phyloP scores from a whole-genome alignment of 1,140 invertebrate genomes.

The Caenorhabditis inopinata region DNA sequence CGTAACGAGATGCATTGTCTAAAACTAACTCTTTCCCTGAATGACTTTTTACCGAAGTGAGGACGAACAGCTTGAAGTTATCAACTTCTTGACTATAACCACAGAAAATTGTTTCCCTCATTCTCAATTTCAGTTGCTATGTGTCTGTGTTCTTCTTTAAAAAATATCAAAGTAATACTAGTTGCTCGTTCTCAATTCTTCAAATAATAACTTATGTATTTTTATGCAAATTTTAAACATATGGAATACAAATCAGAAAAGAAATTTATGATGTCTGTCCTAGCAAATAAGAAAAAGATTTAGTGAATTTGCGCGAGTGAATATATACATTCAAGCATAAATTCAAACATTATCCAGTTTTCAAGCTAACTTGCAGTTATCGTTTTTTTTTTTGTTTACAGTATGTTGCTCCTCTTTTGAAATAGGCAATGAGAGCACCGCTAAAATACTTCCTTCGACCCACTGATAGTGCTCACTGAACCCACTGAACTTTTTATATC shows the following conservation, averaged over 20 bases:
- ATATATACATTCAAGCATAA: slow-evolving; percentile 22
- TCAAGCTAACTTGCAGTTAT: too few relatives aligned
- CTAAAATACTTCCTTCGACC: too few relatives aligned
- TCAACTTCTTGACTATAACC: too few relatives aligned
- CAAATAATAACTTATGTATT: neutral
- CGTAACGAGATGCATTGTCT: too few relatives aligned
- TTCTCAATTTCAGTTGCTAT: neutral
- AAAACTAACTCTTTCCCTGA: too few relatives aligned
- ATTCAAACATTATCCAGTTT: too few relatives aligned
- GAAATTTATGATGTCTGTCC: neutral
- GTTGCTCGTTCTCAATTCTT: neutral
- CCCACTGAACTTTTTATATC: too few relatives aligned
- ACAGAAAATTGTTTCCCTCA: neutral
- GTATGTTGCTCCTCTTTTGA: too few relatives aligned
- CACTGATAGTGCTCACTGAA: too few relatives aligned
- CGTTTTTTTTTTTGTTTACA: too few relatives aligned
- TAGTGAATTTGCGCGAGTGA: slow-evolving; percentile 16
- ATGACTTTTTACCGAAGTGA: too few relatives aligned
- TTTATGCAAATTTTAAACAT: slow-evolving; percentile 25
- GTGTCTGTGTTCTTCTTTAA: neutral
- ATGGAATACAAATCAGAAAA: neutral
- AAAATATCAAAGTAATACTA: neutral
- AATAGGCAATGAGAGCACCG: neutral
- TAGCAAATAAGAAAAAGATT: slow-evolving; percentile 1
- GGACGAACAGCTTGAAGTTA: too few relatives aligned